Evolutionary conservation across 1,140 invertebrate species (phyloP).

Genomic region (Orussus abietinus): DNA sequence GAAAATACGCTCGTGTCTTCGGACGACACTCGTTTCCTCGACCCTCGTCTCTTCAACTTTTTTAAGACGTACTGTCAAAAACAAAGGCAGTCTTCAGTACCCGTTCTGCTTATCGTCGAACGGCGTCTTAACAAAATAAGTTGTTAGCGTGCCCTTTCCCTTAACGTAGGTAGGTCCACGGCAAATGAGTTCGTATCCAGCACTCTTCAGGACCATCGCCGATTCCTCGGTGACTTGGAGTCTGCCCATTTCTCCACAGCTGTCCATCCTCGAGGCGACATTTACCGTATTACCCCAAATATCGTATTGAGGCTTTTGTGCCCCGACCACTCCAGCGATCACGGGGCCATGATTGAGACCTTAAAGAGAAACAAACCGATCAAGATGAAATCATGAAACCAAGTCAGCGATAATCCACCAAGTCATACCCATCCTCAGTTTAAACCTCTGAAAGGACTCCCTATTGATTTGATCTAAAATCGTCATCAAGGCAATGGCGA

Average conservation of each 20-base stretch:
- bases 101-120: slow-evolving; percentile 57
- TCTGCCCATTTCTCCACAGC: slow-evolving; percentile 83
- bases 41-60: too few relatives aligned
- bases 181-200: slow-evolving; percentile 81
- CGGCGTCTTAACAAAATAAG: slow-evolving; percentile 85
- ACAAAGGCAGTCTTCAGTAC: slow-evolving; percentile 22
- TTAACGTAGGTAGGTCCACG: slow-evolving; percentile 88
- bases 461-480: slow-evolving; percentile 93
- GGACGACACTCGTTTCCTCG: too few relatives aligned
- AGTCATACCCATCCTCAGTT: slow-evolving; percentile 79
- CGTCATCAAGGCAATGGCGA: slow-evolving; percentile 87
- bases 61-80: too few relatives aligned
- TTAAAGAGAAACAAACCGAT: slow-evolving; percentile 43
- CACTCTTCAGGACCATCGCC: slow-evolving; percentile 78
- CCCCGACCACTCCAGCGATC: slow-evolving; percentile 90
- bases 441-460: slow-evolving; percentile 94
- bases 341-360: slow-evolving; percentile 93
- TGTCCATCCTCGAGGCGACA: slow-evolving; percentile 94
- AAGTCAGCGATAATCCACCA: slow-evolving; percentile 4
- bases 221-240: slow-evolving; percentile 88
- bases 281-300: slow-evolving; percentile 99
- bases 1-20: too few relatives aligned
- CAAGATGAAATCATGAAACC: not conserved
- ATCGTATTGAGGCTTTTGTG: slow-evolving; percentile 96
- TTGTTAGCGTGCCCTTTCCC: slow-evolving; percentile 88